Base-by-base conservation (phyloP, 30 jellyfish, hydroid and myxozoan genomes). In the Aurelia aurita region DNA sequence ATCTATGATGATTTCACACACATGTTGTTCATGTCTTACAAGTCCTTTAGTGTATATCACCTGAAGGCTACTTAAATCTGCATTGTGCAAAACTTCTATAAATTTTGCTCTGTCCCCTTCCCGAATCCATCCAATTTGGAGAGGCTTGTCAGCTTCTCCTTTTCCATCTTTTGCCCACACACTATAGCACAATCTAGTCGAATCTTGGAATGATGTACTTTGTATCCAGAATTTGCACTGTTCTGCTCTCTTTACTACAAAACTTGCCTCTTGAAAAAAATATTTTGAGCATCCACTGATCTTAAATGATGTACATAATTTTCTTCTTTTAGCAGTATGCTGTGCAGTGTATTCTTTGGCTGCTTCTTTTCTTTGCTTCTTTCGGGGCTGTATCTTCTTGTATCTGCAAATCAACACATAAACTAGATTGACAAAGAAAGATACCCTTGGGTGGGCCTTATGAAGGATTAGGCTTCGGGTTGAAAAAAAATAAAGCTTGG, bases 311-410 rank as follows among this genome's bases (percentile, higher is more conserved):
- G 61, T 49, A 49, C 61, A 49, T 18, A 49, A 49, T 49, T 18
- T 49, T 49, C 61, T 49, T 49, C 61, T 49, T 49, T 49, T 49
- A 49, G 61, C 61, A 49, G 61, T 49, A 49, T 49, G 61, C 61
- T 49, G 61, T 49, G 61, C 61, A 49, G 61, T 49, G 61, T 49
- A 49, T 49, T 18, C 61, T 49, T 49, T 49, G 61, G 61, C 61
- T 49, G 61, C 61, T 49, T 49, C 61, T 49, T 49, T 49, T 49
- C 61, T 49, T 49, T 49, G 61, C 61, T 49, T 49, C 61, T 49
- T 18, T 49, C 18, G 61, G 61, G 61, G 61, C 61, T 10, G 18
- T 10, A 49, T 49, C 61, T 49, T 49, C 61, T 49, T 49, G 61
- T 49, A 12, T 49, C 61, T 49, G 61, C 61, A 49, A 49, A 49